A percentile compares a stretch with the other conserved stretches of the same genome.
These are phyloP conservation scores for Scaeva pyrastri DNA, from an alignment of 2,888 invertebrate genomes.

Conservation along the genomic window DNA sequence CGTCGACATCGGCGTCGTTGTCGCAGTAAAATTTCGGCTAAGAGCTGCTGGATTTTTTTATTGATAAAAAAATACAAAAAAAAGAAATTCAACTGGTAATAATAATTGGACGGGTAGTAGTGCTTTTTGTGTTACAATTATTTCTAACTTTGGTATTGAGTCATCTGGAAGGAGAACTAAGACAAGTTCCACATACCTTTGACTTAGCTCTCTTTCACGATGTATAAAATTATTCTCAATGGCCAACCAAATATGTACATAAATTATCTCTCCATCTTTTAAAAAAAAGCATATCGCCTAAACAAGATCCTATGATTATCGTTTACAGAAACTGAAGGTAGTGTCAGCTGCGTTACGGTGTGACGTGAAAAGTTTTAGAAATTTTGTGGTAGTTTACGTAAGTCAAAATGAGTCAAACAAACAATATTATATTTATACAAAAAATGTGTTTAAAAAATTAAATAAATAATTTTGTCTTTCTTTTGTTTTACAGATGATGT, in stretches of 20 bases:
- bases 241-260: slow-evolving; percentile 17
- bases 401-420: slow-evolving; percentile 57
- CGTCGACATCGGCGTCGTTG: slow-evolving; percentile 11
- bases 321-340: slow-evolving; percentile 70
- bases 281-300: slow-evolving; percentile 31
- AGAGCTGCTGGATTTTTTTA: slow-evolving; percentile 43
- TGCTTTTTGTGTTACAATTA: slow-evolving; percentile 22
- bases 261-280: slow-evolving; percentile 23
- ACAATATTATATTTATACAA: slow-evolving; percentile 13
- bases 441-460: not conserved
- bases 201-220: slow-evolving; percentile 62
- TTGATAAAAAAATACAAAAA: too few species aligned
- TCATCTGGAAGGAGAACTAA: slow-evolving; percentile 58
- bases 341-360: slow-evolving; percentile 68
- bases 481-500: slow-evolving; percentile 49
- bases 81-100: slow-evolving; percentile 67
- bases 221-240: slow-evolving; percentile 36
- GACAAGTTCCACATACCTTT: slow-evolving; percentile 45
- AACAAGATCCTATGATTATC: slow-evolving; percentile 70
- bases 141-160: slow-evolving; percentile 47
- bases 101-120: slow-evolving; percentile 65
- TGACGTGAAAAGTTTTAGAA: slow-evolving; percentile 63
- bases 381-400: slow-evolving; percentile 58
- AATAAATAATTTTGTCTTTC: slow-evolving; percentile 23
- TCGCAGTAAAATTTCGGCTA: slow-evolving; percentile 47